Base-by-base conservation (phyloP, 2,888 invertebrate genomes). In the Glyphotaelius pellucidus region DNA sequence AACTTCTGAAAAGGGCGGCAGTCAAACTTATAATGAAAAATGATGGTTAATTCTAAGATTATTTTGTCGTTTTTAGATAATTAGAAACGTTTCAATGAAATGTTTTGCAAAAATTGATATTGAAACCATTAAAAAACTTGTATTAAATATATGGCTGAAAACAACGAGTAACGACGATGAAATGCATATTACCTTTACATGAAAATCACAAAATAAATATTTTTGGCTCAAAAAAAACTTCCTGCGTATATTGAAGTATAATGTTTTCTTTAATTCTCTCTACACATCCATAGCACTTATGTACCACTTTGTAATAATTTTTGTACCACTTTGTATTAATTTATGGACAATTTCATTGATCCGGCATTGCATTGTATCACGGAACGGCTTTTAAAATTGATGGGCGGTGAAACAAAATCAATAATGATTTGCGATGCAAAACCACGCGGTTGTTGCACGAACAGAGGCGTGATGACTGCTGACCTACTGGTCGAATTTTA, bases 361-460 rank as follows among this genome's bases (percentile, higher is more conserved):
- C 67, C 67, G 25, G n/a, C 1, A 67, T 67, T 67, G 25, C 67
- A 67, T 67, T 67, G 67, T 67, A 67, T 67, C 67, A 67, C 67
- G 67, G 25, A 67, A 9, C 9, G 67, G 67, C 67, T 9, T 67
- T 67, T 67, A 67, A 67, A 67, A 67, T 67, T 67, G 67, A n/a
- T 67, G 25, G 67, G 67, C 67, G 67, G 67, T 67, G 67, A 25
- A 67, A 67, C n/a, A 25, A 67, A 67, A 84, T 32, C 31, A 38
- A 25, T 35, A 84, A 38, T 84, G 35, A 84, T 84, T 84, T 84
- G 84, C 25, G 84, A 38, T 84, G 84, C 84, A 84, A 84, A 84
- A 84, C 84, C 31, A 35, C 25, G 38, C 84, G 38, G 32, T 15
- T 81, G 30, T n/a, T 80, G 30, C 84, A 84, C 84, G 84, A 84